phyloP scores from a whole-genome alignment of 2,113 vertebrate genomes.

The Centropus bengalensis region DNA sequence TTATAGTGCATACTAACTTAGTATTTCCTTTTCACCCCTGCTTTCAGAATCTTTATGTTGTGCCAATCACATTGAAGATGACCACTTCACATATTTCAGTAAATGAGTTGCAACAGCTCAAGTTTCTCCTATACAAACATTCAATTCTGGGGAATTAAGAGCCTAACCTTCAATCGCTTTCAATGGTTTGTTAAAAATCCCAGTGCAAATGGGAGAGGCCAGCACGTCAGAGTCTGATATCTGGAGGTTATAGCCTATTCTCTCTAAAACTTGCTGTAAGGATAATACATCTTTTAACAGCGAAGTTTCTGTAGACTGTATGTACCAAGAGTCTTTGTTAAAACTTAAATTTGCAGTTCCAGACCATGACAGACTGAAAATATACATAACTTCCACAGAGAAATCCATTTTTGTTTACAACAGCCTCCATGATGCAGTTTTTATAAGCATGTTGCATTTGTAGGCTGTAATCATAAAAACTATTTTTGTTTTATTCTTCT shows the following conservation, averaged over 20 bases:
- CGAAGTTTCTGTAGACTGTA: not conserved
- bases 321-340: not conserved
- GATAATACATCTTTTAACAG: not conserved
- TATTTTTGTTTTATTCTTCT: not conserved
- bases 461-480: not conserved
- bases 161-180: not conserved
- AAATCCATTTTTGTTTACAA: not conserved
- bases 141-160: not conserved
- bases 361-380: not conserved
- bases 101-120: not conserved
- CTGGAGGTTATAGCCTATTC: not conserved
- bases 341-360: not conserved
- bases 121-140: not conserved
- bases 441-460: not conserved
- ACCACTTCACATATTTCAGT: not conserved
- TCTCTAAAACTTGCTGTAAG: not conserved
- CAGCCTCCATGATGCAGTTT: not conserved
- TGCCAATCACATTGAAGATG: not conserved
- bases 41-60: not conserved
- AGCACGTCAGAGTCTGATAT: not conserved
- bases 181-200: not conserved
- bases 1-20: not conserved
- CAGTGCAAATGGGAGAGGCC: not conserved
- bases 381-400: not conserved
- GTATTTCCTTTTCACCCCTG: not conserved